A percentile compares a stretch with the other conserved stretches of the same genome.
Conservation (phyloP, 2,888 invertebrate genomes). For the Falcaria lacertinaria region DNA sequence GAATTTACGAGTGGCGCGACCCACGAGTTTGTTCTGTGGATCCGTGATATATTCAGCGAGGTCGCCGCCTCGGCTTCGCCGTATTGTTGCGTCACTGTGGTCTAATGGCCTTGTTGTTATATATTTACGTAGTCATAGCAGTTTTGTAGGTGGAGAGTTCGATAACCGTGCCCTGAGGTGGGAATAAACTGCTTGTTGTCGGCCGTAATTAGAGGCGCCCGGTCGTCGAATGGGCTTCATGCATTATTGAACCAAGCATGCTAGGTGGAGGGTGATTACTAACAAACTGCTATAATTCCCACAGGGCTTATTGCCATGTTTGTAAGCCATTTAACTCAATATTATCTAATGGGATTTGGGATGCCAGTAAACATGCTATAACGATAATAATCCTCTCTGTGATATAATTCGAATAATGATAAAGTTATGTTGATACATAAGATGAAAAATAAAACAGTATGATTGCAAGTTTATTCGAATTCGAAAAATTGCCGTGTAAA, state of each 20-base stretch:
- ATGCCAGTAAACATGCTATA: too few species aligned
- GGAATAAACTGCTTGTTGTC: conserved; percentile 53
- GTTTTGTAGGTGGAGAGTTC: conserved; percentile 49
- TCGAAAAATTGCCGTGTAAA: too few species aligned
- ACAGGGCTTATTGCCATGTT: conserved; percentile 44
- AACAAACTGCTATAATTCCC: conserved; percentile 64
- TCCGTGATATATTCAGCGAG: conserved; percentile 53
- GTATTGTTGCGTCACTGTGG: conserved; percentile 51
- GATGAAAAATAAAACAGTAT: too few species aligned
- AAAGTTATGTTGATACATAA: too few species aligned
- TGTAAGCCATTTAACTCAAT: conserved; percentile 29
- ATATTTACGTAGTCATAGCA: conserved; percentile 36
- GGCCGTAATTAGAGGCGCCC: conserved; percentile 53
- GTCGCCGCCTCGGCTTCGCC: conserved; percentile 46
- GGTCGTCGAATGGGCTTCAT: conserved; percentile 50
- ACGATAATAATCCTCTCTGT: too few species aligned
- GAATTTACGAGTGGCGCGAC: conserved; percentile 56
- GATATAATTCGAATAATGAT: too few species aligned
- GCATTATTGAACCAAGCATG: conserved; percentile 61
- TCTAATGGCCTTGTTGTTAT: conserved; percentile 56
- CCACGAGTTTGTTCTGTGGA: conserved; percentile 16
- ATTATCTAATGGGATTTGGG: conserved; percentile 18
- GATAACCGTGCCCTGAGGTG: conserved; percentile 61
- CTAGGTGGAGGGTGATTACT: conserved; percentile 43
- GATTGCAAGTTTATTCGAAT: too few species aligned